Evolutionary conservation across 37 sponge, comb jelly and placozoan genomes (phyloP).

Genomic region (Bolinopsis microptera): DNA sequence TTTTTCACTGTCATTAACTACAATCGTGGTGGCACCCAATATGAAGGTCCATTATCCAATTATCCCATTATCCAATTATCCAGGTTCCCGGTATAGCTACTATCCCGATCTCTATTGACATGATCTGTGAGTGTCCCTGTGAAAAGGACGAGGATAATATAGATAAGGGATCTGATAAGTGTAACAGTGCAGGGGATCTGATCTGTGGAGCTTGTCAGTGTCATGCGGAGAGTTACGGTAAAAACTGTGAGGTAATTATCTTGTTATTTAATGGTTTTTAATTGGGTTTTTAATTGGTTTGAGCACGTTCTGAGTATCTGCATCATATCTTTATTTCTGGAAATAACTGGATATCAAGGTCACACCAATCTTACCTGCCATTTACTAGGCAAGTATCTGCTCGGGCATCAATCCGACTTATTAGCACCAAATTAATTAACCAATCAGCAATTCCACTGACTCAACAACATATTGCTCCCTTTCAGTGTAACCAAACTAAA

Average conservation of each 20-base stretch:
- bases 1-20: no score
- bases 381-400: no score
- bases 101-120: constrained; percentile 7
- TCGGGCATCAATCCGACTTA: no score
- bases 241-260: constrained; percentile 17
- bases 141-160: background rate
- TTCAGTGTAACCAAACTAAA: constrained; percentile 36
- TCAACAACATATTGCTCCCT: background rate
- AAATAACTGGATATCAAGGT: no score
- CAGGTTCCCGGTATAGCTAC: constrained; percentile 57
- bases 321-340: no score
- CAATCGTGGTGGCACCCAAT: no score
- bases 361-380: no score
- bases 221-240: constrained; percentile 10
- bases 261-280: background rate
- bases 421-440: background rate
- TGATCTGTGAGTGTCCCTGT: constrained; percentile 35
- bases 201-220: constrained; percentile 43
- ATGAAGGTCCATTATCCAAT: no score
- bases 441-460: background rate
- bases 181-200: constrained; percentile 17
- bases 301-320: no score
- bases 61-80: no score
- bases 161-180: background rate
- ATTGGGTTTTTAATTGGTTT: no score